Evolutionary conservation across 2,888 invertebrate species (phyloP).

Genomic region (Zaprionus lineosus): DNA sequence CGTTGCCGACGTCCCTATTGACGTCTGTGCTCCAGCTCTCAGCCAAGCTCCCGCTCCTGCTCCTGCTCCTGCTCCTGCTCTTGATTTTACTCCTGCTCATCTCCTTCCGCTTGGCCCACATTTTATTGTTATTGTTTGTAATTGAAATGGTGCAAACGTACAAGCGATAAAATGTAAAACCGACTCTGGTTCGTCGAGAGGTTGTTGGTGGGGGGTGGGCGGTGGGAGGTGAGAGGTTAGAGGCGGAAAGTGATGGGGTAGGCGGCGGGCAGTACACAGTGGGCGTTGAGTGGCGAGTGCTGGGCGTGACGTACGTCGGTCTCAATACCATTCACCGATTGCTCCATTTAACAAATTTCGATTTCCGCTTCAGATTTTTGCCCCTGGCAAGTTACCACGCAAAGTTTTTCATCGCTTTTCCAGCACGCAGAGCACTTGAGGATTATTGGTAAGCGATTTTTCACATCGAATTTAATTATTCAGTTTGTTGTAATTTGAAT

Average conservation of each 20-base stretch:
- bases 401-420: constrained; percentile 59
- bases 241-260: too few species aligned
- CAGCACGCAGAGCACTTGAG: constrained; percentile 43
- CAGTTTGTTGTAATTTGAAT: constrained; percentile 37
- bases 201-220: background rate
- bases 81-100: background rate
- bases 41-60: too few species aligned
- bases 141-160: constrained; percentile 80
- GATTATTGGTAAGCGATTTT: constrained; percentile 37
- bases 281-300: too few species aligned
- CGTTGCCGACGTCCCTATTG: background rate
- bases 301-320: constrained; percentile 14
- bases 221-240: background rate
- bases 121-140: constrained; percentile 79
- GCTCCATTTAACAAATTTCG: constrained; percentile 80
- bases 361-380: constrained; percentile 75
- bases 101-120: constrained; percentile 32
- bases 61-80: background rate
- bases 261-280: too few species aligned
- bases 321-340: constrained; percentile 66
- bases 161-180: constrained; percentile 78
- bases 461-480: constrained; percentile 66
- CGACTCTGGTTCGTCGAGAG: constrained; percentile 34
- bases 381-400: constrained; percentile 58
- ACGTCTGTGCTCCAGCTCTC: too few species aligned